Evolutionary conservation across 2,888 invertebrate genomes (phyloP).

Genomic region (Capitulum mitella): DNA sequence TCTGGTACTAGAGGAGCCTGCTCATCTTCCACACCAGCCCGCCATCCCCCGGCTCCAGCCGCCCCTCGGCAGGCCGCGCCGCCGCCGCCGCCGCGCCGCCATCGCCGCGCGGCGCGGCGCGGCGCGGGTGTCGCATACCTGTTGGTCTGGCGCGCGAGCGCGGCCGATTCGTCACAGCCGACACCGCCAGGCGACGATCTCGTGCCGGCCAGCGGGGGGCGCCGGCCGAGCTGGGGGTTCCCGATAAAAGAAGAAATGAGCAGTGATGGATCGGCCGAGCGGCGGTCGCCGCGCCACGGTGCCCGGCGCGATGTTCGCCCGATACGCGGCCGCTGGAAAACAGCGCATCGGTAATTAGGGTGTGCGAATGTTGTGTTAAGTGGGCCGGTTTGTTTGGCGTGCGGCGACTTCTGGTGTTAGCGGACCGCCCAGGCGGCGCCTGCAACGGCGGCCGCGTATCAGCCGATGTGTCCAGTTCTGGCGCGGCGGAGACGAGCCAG

Average conservation of each 20-base stretch:
- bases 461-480: background rate
- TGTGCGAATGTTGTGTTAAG: slow-evolving; percentile 22
- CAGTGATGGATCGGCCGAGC: slow-evolving; percentile 19
- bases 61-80: background rate
- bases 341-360: slow-evolving; percentile 11
- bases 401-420: background rate
- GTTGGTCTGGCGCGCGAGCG: background rate
- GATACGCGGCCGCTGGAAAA: background rate
- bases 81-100: background rate
- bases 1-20: too few species aligned
- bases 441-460: background rate
- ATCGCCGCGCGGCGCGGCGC: slow-evolving; percentile 1
- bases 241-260: slow-evolving; percentile 24
- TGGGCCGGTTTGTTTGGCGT: slow-evolving; percentile 6
- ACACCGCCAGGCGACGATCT: background rate
- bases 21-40: too few species aligned
- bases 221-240: background rate
- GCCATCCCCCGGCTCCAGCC: too few species aligned
- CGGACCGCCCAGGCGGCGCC: background rate
- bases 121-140: slow-evolving; percentile 9
- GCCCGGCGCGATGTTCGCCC: background rate
- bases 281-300: background rate
- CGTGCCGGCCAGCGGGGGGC: background rate
- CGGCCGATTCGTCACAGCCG: background rate
- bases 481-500: background rate